These are phyloP conservation scores for Amblyjoppa fuscipennis DNA, from an alignment of 2,888 invertebrate species.

Conservation along the genomic window DNA sequence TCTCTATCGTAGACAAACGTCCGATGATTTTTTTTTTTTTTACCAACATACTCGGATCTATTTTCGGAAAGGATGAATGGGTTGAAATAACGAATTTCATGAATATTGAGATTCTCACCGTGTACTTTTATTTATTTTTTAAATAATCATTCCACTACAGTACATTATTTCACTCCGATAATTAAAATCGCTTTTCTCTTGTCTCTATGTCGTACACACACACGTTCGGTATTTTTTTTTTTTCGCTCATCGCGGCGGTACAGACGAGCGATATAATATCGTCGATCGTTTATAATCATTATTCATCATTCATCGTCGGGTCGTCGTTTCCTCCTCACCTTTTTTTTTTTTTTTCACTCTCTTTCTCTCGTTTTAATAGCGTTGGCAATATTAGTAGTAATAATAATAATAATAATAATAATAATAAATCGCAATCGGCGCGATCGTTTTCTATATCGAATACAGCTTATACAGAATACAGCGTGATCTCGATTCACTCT, in stretches of 20 bases:
- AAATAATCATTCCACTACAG: slow-evolving; percentile 82
- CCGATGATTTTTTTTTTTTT: not conserved
- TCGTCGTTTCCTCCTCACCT: slow-evolving; percentile 48
- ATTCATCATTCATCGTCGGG: slow-evolving; percentile 56
- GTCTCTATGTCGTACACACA: slow-evolving; percentile 33
- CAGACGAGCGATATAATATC: slow-evolving; percentile 53
- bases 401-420: slow-evolving; percentile 57
- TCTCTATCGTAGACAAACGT: slow-evolving; percentile 26
- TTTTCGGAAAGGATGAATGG: not conserved
- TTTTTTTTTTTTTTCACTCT: slow-evolving; percentile 9
- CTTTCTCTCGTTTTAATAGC: slow-evolving; percentile 51
- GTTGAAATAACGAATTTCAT: not conserved
- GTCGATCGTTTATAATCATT: slow-evolving; percentile 53
- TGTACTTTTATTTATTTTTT: slow-evolving; percentile 79
- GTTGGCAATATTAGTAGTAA: slow-evolving; percentile 62
- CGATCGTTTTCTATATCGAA: slow-evolving; percentile 59
- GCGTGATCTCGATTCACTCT: slow-evolving; percentile 61
- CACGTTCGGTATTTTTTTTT: slow-evolving; percentile 30
- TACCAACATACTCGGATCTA: not conserved
- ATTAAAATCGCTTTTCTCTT: slow-evolving; percentile 74
- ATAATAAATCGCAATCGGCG: slow-evolving; percentile 65
- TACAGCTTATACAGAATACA: slow-evolving; percentile 64
- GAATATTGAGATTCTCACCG: slow-evolving; percentile 71
- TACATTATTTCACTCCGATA: slow-evolving; percentile 79
- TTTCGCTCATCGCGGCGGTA: slow-evolving; percentile 31